Evolutionary conservation across 2,888 invertebrate species (phyloP).

Genomic region (Salticus scenicus): DNA sequence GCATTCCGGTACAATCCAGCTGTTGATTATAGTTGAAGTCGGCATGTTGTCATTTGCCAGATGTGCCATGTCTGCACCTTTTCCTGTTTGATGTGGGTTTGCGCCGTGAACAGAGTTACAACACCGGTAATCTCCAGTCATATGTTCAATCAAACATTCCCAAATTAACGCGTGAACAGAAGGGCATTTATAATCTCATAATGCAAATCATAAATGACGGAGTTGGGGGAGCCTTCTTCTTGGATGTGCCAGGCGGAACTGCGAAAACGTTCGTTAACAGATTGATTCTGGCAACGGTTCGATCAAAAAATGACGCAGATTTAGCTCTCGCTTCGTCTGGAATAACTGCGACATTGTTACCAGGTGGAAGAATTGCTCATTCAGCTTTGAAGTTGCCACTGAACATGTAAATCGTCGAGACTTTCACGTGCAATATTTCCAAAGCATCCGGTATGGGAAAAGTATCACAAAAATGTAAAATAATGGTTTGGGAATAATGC

Average conservation of each 20-base stretch:
- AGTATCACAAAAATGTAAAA: too few species aligned
- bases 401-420: too few species aligned
- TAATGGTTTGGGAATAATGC: too few species aligned
- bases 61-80: slow-evolving; percentile 19
- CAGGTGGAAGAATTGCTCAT: slow-evolving; percentile 72
- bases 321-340: slow-evolving; percentile 45
- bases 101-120: slow-evolving; percentile 23
- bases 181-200: slow-evolving; percentile 52
- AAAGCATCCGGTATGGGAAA: too few species aligned
- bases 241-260: slow-evolving; percentile 76
- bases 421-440: too few species aligned
- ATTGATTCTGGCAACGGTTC: slow-evolving; percentile 74
- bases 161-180: slow-evolving; percentile 38
- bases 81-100: slow-evolving; percentile 35
- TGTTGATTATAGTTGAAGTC: too few species aligned
- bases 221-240: slow-evolving; percentile 71
- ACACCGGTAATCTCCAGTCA: slow-evolving; percentile 1
- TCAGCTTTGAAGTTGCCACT: not conserved
- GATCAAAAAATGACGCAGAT: slow-evolving; percentile 68
- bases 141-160: slow-evolving; percentile 36
- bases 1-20: too few species aligned
- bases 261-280: slow-evolving; percentile 76
- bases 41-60: not conserved
- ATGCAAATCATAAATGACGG: slow-evolving; percentile 33
- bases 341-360: slow-evolving; percentile 71